Base-by-base conservation (phyloP, 1,140 invertebrate species). In the Cherax quadricarinatus region DNA sequence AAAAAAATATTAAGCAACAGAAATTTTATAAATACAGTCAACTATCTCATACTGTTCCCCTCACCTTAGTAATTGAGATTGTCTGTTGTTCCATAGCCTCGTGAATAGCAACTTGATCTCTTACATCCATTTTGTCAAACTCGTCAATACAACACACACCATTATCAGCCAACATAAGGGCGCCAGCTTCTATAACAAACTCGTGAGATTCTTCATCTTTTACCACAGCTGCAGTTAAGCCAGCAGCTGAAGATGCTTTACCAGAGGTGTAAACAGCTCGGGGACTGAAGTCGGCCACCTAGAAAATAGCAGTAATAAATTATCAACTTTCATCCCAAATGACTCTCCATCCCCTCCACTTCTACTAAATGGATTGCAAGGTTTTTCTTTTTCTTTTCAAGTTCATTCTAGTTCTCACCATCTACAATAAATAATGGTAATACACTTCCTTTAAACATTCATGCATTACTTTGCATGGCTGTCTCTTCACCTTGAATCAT, bases 31-130 rank as follows among this genome's bases (percentile, higher is more conserved):
- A 41, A 41, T 41, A 41, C 30, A 41, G 30, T 41, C 0, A 41
- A 41, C 30, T 41, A 41, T 41, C 30, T 41, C 30, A 41, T 41
- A 41, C 30, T 41, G 30, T 41, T 41, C 30, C 30, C 30, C 86
- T 30, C n/a, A 94, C 93, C 96, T 99, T 99, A 0, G 99, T 99
- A 86, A 99, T 97, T 1, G 99, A 99, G 94, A 99, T 99, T 0
- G 99, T 99, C 95, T 99, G 99, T 95, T 99, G 99, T 96, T 99
- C 99, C 99, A 99, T 99, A 81, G 99, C 99, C 96, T 99, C 99
- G 95, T 99, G 99, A 94, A 99, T 99, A 51, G 99, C 99, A 9
- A 99, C 99, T 95, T 99, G 99, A 96, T 99, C 99, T 91, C 97
- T 97, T 1, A 96, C 96, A 95, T 99, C 99, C 99, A 99, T 99